A percentile compares a stretch with the other conserved stretches of the same genome.
Evolutionary conservation across 2,797 vertebrate species (phyloP).

Genomic region (Choloepus didactylus): DNA sequence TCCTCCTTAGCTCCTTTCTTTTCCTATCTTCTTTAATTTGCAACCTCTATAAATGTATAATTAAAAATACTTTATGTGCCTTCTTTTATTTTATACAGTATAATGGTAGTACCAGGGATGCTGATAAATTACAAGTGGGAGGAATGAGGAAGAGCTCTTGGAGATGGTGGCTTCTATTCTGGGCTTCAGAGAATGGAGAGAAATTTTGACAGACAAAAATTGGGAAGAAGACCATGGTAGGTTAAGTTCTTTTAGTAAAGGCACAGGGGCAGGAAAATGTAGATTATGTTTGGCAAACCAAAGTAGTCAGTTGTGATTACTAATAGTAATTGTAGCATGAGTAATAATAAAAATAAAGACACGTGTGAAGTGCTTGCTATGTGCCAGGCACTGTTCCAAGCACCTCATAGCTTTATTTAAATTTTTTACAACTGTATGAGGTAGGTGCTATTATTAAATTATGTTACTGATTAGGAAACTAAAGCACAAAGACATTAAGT

Average conservation of each 20-base stretch:
- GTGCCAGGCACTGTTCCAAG: not conserved
- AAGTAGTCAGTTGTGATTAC: not conserved
- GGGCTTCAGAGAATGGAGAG: not conserved
- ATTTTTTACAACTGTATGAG: not conserved
- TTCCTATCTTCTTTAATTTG: not conserved
- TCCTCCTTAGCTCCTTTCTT: not conserved
- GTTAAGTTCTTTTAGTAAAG: not conserved
- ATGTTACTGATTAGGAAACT: not conserved
- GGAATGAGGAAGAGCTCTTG: not conserved
- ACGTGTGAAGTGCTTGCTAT: not conserved
- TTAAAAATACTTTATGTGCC: not conserved
- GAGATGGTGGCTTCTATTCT: not conserved
- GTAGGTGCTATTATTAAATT: not conserved
- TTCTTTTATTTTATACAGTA: not conserved
- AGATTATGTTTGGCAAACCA: not conserved
- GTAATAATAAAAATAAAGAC: not conserved
- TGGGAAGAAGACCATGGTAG: not conserved
- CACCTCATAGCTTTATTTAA: not conserved
- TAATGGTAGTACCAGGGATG: not conserved
- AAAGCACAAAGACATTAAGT: not conserved
- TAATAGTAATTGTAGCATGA: not conserved
- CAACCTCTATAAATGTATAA: not conserved
- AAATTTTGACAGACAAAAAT: not conserved
- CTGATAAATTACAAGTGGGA: not conserved
- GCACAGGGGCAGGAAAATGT: not conserved